A percentile compares a stretch with the other conserved stretches of the same genome.
These are phyloP conservation scores for Microctenopoma steveboyesi DNA, from an alignment of 2,797 vertebrate genomes.

Conservation along the genomic window DNA sequence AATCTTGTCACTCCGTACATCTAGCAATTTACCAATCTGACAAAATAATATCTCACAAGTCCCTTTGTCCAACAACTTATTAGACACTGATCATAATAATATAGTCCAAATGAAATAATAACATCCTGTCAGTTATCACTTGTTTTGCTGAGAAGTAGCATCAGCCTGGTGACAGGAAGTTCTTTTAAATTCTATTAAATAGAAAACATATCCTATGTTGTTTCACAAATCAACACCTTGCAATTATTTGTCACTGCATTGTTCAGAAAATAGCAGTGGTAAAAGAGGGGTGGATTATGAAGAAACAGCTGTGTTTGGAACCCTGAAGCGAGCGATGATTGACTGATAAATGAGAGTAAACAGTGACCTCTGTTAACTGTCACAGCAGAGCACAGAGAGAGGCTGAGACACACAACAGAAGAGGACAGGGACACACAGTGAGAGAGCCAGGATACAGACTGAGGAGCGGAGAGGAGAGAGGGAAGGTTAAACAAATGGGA, in stretches of 20 bases:
- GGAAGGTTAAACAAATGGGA: slow-evolving; percentile 28
- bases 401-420: slow-evolving; percentile 62
- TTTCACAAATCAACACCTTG: slow-evolving; percentile 26
- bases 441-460: slow-evolving; percentile 21
- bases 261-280: slow-evolving; percentile 3
- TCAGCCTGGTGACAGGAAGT: neutral
- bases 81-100: slow-evolving; percentile 20
- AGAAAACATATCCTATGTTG: neutral
- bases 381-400: slow-evolving; percentile 69
- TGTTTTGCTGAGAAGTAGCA: slow-evolving; percentile 1
- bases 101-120: slow-evolving; percentile 13
- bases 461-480: slow-evolving; percentile 19
- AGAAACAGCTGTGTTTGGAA: slow-evolving; percentile 54
- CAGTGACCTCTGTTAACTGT: slow-evolving; percentile 84
- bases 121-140: slow-evolving; percentile 10
- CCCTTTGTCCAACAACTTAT: slow-evolving; percentile 9
- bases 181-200: neutral
- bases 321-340: slow-evolving; percentile 74
- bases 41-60: neutral
- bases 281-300: slow-evolving; percentile 37
- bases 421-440: slow-evolving; percentile 49
- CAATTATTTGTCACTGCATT: slow-evolving; percentile 16
- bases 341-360: slow-evolving; percentile 84
- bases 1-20: slow-evolving; percentile 7
- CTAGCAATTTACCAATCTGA: slow-evolving; percentile 16